A percentile compares a stretch with the other conserved stretches of the same genome.
Conservation (phyloP, 2,113 vertebrate species). For the Thamnophis sirtalis region DNA sequence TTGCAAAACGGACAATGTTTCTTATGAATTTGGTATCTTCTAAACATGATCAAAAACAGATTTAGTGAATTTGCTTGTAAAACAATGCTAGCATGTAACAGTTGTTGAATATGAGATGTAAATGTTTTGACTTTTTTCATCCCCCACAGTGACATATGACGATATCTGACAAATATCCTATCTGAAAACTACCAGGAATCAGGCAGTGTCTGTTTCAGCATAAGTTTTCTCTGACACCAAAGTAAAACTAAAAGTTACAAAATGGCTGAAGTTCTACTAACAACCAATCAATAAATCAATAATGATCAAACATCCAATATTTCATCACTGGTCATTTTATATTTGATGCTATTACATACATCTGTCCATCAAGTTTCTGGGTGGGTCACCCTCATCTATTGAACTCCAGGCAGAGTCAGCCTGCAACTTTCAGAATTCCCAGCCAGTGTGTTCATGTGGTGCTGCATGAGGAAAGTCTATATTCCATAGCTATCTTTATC, state of each 20-base stretch:
- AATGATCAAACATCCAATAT: slow-evolving; percentile 10
- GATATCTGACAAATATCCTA: background rate
- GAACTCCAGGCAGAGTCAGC: background rate
- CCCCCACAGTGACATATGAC: background rate
- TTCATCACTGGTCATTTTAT: background rate
- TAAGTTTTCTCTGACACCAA: background rate
- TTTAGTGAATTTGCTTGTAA: slow-evolving; percentile 13
- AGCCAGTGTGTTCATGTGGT: background rate
- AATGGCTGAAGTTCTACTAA: background rate
- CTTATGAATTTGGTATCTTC: too few relatives aligned
- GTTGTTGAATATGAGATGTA: slow-evolving; percentile 12
- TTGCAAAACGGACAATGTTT: background rate
- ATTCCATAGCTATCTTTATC: background rate
- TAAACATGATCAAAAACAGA: background rate
- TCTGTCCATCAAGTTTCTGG: background rate
- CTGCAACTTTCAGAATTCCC: background rate
- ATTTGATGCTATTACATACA: background rate
- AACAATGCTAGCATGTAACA: background rate
- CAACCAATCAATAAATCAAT: background rate
- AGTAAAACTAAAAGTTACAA: slow-evolving; percentile 9
- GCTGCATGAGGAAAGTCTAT: background rate
- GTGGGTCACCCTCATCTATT: background rate
- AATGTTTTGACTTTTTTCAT: slow-evolving; percentile 26
- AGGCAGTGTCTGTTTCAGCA: slow-evolving; percentile 2
- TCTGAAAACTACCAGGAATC: background rate